Evolutionary conservation across 2,888 invertebrate genomes (phyloP).

Genomic region (Homarus gammarus): DNA sequence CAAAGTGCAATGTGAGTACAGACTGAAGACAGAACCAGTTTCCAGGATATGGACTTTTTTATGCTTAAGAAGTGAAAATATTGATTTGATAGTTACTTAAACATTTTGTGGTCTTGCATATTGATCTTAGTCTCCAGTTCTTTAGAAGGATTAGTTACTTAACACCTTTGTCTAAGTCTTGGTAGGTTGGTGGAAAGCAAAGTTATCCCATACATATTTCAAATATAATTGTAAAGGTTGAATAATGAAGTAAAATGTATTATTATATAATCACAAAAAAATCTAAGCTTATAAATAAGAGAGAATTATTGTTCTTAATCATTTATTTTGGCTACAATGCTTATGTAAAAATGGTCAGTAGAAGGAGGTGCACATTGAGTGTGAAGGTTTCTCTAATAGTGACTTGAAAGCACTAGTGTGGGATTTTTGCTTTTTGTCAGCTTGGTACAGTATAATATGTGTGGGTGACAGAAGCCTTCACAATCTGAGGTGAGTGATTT

Average conservation of each 20-base stretch:
- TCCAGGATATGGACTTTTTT: not conserved
- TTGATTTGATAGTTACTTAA: not conserved
- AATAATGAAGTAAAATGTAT: not conserved
- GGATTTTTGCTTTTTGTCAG: slow-evolving; percentile 25
- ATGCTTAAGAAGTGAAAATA: not conserved
- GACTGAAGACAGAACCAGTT: not conserved
- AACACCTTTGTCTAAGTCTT: slow-evolving; percentile 7
- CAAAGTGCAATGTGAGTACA: not conserved
- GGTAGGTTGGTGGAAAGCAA: slow-evolving; percentile 12
- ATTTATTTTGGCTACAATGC: no score
- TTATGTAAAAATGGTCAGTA: not conserved
- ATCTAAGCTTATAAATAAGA: no score
- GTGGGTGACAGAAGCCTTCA: slow-evolving; percentile 27
- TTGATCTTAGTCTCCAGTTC: not conserved
- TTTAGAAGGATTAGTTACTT: not conserved
- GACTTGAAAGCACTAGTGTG: not conserved
- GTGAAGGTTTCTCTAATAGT: not conserved
- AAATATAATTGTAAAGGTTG: not conserved
- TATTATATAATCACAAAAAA: no score
- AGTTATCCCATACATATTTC: not conserved
- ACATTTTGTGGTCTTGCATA: not conserved
- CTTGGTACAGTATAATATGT: slow-evolving; percentile 6
- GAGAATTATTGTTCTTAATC: no score
- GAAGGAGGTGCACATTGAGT: not conserved
- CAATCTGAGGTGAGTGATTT: slow-evolving; percentile 33